phyloP scores from a whole-genome alignment of 2,888 invertebrate species.

The Therioaphis trifolii region DNA sequence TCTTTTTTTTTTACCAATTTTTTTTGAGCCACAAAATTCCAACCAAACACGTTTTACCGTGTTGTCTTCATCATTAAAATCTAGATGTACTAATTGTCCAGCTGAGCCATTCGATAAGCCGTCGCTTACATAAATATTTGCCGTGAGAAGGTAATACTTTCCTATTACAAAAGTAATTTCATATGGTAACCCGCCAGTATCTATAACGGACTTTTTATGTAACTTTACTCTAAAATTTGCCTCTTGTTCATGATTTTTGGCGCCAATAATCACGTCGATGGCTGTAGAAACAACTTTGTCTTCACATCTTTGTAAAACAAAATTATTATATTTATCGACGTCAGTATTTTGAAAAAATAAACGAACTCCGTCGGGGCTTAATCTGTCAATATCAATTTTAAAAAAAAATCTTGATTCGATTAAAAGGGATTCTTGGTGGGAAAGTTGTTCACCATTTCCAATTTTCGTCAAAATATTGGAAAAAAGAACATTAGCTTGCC shows the following conservation, averaged over 20 bases:
- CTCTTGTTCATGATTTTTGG: neutral
- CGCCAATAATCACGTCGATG: neutral
- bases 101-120: conserved; percentile 58
- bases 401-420: conserved; percentile 1
- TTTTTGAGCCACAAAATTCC: neutral
- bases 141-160: conserved; percentile 54
- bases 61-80: conserved; percentile 3
- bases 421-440: neutral
- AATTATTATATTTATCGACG: neutral
- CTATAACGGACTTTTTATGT: conserved; percentile 47
- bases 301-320: conserved; percentile 63
- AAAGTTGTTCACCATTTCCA: neutral
- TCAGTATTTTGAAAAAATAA: neutral
- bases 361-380: neutral
- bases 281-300: conserved; percentile 65
- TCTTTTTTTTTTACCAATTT: conserved; percentile 1
- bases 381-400: neutral
- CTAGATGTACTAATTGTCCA: conserved; percentile 44
- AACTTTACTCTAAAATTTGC: neutral
- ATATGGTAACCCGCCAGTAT: conserved; percentile 51
- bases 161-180: conserved; percentile 41
- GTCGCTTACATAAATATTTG: conserved; percentile 55
- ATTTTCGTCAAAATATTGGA: neutral
- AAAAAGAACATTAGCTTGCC: conserved; percentile 3
- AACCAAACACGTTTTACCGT: conserved; percentile 29